Evolutionary conservation across 2,888 invertebrate species (phyloP).

Genomic region (Dusona sp.): DNA sequence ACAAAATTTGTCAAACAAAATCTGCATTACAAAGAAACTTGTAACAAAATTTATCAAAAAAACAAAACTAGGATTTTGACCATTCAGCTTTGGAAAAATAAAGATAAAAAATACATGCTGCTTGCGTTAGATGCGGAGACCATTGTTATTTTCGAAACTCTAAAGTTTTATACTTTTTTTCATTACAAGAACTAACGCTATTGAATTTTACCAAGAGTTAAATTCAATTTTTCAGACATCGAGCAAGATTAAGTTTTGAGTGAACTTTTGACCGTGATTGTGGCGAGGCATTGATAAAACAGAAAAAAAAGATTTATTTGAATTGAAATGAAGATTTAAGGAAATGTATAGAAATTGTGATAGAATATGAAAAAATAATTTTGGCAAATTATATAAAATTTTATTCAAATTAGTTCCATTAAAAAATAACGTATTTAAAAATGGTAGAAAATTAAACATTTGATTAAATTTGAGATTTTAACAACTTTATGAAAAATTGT

Average conservation of each 20-base stretch:
- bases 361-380: no score
- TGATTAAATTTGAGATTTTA: constrained; percentile 5
- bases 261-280: background rate
- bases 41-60: background rate
- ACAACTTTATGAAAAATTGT: background rate
- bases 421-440: background rate
- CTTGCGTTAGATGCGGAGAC: no score
- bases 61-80: background rate
- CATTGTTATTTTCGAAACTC: no score
- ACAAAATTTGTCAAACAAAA: background rate
- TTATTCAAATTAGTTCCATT: background rate
- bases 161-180: no score
- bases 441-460: background rate
- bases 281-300: background rate
- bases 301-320: background rate
- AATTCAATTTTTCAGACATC: no score
- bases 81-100: no score
- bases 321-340: background rate
- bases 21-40: no score
- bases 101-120: no score
- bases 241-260: no score
- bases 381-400: no score
- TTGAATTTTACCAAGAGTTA: no score
- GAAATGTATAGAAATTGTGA: background rate
- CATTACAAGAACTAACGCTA: no score